Evolutionary conservation across 2,113 vertebrate species (phyloP).

Genomic region (Chaetorhynchus papuensis): DNA sequence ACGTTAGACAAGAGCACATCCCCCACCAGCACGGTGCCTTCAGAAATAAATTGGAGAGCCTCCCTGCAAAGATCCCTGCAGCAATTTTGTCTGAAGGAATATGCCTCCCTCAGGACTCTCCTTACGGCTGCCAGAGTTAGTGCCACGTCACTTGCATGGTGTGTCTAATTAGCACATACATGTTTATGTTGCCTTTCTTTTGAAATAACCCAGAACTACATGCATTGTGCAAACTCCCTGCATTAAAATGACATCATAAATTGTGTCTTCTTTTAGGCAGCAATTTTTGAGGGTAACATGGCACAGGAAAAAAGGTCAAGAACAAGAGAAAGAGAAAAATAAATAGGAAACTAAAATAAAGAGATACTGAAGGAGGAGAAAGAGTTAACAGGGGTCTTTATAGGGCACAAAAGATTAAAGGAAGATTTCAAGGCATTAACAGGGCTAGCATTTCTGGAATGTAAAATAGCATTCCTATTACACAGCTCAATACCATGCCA

Average conservation of each 20-base stretch:
- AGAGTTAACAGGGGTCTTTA: not conserved
- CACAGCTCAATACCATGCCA: not conserved
- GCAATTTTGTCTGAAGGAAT: not conserved
- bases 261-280: not conserved
- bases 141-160: not conserved
- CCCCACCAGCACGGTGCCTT: not conserved
- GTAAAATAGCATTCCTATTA: not conserved
- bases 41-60: not conserved
- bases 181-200: not conserved
- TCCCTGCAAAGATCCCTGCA: not conserved
- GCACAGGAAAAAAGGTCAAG: not conserved
- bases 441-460: not conserved
- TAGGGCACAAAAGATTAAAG: not conserved
- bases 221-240: not conserved
- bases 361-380: not conserved
- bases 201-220: not conserved
- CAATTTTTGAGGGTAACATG: not conserved
- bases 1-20: not conserved
- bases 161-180: not conserved
- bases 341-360: not conserved
- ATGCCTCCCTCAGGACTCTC: not conserved
- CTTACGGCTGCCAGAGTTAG: not conserved
- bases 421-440: constrained; percentile 11
- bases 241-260: not conserved
- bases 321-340: not conserved